These are phyloP conservation scores for Marronus borbonicus DNA, from an alignment of 2,888 invertebrate genomes.

Conservation along the genomic window DNA sequence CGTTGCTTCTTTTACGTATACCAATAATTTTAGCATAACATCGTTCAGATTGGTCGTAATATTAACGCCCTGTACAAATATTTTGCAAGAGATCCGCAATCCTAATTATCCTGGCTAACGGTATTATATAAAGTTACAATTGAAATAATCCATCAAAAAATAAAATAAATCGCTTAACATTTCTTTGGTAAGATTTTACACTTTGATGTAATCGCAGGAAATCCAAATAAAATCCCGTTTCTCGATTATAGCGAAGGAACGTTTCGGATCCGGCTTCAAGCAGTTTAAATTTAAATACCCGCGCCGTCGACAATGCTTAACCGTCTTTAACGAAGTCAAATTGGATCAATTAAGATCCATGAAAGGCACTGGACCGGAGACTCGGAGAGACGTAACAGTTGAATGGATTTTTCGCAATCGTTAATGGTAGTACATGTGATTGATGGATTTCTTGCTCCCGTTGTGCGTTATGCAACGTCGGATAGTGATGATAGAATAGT, in stretches of 20 bases:
- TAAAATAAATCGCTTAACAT: too few relatives aligned
- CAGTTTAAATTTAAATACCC: conserved; percentile 42
- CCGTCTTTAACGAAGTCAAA: conserved; percentile 36
- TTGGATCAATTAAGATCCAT: conserved; percentile 37
- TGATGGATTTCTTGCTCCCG: conserved; percentile 19
- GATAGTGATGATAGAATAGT: conserved; percentile 21
- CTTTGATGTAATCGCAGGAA: conserved; percentile 1
- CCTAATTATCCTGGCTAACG: too few relatives aligned
- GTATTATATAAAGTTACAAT: too few relatives aligned
- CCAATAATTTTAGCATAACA: too few relatives aligned
- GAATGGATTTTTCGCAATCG: conserved; percentile 34
- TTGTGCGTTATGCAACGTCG: conserved; percentile 14
- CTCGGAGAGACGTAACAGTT: conserved; percentile 24
- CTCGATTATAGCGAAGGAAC: neutral
- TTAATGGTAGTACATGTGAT: conserved; percentile 19
- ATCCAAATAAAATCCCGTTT: conserved; percentile 17
- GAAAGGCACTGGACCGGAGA: conserved; percentile 36
- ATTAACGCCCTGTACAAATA: too few relatives aligned
- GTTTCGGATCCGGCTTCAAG: conserved; percentile 34
- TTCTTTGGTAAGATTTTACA: too few relatives aligned
- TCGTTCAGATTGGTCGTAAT: too few relatives aligned
- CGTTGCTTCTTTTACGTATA: too few relatives aligned
- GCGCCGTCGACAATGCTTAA: conserved; percentile 11
- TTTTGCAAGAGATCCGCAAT: too few relatives aligned
- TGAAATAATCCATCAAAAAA: too few relatives aligned